phyloP scores from a whole-genome alignment of 37 sponge, comb jelly and placozoan genomes.

The Aplysina aerophoba region DNA sequence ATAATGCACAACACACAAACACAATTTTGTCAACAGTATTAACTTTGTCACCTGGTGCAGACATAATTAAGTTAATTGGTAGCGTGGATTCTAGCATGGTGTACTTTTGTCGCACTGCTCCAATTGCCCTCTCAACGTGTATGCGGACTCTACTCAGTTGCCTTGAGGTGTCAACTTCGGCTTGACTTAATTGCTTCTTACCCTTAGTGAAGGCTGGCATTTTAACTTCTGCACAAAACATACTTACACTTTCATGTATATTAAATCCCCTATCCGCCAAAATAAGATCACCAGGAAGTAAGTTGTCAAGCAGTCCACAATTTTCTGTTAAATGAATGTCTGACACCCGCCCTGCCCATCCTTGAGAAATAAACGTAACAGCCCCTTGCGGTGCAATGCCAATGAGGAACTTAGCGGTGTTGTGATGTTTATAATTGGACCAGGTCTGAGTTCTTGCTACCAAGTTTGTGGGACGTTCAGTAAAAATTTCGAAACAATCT shows the following conservation, averaged over 20 bases:
- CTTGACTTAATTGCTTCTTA: conserved; percentile 28
- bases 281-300: conserved; percentile 49
- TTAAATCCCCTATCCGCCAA: conserved; percentile 58
- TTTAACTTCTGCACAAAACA: conserved; percentile 34
- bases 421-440: conserved; percentile 56
- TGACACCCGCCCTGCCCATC: conserved; percentile 56
- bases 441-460: conserved; percentile 49
- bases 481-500: conserved; percentile 49
- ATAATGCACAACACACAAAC: conserved; percentile 13
- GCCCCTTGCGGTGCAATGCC: conserved; percentile 49
- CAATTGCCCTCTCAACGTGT: conserved; percentile 52
- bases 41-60: background rate
- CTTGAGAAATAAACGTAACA: conserved; percentile 48
- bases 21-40: conserved; percentile 27
- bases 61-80: conserved; percentile 21
- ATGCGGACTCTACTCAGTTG: conserved; percentile 43
- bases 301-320: conserved; percentile 46
- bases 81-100: conserved; percentile 36
- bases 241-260: conserved; percentile 35
- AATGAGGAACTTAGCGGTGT: conserved; percentile 53
- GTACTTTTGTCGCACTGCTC: conserved; percentile 46
- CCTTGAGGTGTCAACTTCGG: conserved; percentile 30
- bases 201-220: conserved; percentile 40
- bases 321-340: conserved; percentile 48
- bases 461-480: conserved; percentile 31